Base-by-base conservation (phyloP, 1,140 invertebrate genomes). In the Drosophila setifemur region DNA sequence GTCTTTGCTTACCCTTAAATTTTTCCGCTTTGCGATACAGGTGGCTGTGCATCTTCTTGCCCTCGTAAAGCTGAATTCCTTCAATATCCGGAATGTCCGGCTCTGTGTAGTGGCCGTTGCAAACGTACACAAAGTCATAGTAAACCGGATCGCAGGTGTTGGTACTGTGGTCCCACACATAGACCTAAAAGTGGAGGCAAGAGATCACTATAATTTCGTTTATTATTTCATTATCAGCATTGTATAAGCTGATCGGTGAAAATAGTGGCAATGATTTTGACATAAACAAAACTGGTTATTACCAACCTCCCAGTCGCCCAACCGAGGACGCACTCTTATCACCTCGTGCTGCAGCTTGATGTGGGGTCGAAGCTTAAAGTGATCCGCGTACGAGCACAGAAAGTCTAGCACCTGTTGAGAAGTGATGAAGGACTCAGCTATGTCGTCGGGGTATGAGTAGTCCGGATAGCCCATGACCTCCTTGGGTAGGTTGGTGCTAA, bases 381-480 rank as follows among this genome's bases (percentile, higher is more conserved):
- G 92, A 54, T 96, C 92, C 0, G 95, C 93, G 90, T 97, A 98
- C 0, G 93, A 90, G 70, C 96, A 92, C 3, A 99, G 91, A 85
- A 98, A 98, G 8, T 95, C 88, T 2, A 97, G 91, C 72, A 98
- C 96, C 64, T 97, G 94, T 23, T 93, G 92, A 18, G 97, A 95
- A 1, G 93, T 93, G 4, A 98, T 91, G 82, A 97, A 98, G 1
- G 97, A 98, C 61, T 93, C 93, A 0, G 93, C 91, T 88, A 92
- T 44, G 93, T 92, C 5, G 2, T 60, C 53, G 94, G 93, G 61
- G 96, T 91, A 95, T 0, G 95, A 94, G 91, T 95, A 97, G 89
- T 96, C 96, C 1, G 95, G 95, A 91, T 96, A 97, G 5, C 95
- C 95, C 97, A 98, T 98, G 3, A 96, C 93, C 91, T 98, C 95